Evolutionary conservation across 2,113 vertebrate genomes (phyloP).

Genomic region (Agapornis roseicollis): DNA sequence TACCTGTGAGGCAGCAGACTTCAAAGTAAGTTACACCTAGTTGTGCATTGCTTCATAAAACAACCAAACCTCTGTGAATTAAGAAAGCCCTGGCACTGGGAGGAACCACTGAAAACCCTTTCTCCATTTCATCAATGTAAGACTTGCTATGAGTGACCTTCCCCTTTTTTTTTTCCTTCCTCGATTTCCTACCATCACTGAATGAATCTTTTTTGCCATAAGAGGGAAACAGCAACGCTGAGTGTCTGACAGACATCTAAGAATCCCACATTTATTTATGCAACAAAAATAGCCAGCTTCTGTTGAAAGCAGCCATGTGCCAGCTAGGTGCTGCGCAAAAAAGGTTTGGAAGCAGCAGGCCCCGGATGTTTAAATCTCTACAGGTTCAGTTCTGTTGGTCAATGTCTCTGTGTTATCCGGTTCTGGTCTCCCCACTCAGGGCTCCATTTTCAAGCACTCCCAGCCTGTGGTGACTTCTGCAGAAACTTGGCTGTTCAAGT

Average conservation of each 20-base stretch:
- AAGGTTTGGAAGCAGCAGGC: neutral
- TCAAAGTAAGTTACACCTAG: neutral
- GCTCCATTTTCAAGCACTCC: neutral
- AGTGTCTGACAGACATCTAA: neutral
- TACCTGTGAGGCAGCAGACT: neutral
- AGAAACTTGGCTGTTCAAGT: neutral
- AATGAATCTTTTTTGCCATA: neutral
- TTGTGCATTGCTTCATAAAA: neutral
- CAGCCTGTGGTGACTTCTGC: neutral
- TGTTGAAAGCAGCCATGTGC: neutral
- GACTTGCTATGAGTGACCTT: neutral
- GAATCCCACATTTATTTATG: neutral
- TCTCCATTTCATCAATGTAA: neutral
- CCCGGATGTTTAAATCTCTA: neutral
- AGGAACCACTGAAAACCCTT: neutral
- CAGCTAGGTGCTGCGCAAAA: neutral
- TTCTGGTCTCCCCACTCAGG: neutral
- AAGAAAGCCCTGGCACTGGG: neutral
- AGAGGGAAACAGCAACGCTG: neutral
- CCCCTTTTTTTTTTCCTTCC: rapidly evolving
- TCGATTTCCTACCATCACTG: neutral
- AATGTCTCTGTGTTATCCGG: neutral
- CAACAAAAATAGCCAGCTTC: neutral
- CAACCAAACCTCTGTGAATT: neutral
- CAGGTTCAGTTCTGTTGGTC: neutral